These are phyloP conservation scores for Lethocerus indicus DNA, from an alignment of 1,140 invertebrate genomes.

Conservation along the genomic window DNA sequence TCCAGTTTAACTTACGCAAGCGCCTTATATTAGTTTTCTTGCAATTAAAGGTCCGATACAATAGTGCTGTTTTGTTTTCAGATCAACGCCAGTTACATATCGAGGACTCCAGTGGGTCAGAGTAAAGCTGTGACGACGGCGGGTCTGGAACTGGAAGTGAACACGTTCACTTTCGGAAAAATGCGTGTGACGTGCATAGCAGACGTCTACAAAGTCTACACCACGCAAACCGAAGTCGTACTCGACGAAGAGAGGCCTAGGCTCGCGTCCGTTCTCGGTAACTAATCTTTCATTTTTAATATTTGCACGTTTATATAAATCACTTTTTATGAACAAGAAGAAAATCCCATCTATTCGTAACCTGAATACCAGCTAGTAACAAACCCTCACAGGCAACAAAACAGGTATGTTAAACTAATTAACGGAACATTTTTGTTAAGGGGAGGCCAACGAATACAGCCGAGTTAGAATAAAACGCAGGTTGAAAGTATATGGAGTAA, in stretches of 20 bases:
- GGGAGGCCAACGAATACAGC: too few species aligned
- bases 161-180: slow-evolving; percentile 21
- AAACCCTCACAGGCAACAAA: too few species aligned
- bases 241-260: slow-evolving; percentile 45
- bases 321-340: too few species aligned
- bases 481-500: too few species aligned
- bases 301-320: slow-evolving; percentile 58
- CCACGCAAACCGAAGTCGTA: slow-evolving; percentile 25
- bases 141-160: slow-evolving; percentile 18
- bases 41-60: neutral
- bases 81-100: slow-evolving; percentile 15
- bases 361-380: too few species aligned
- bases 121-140: slow-evolving; percentile 13
- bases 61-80: slow-evolving; percentile 6
- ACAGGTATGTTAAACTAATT: too few species aligned
- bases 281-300: slow-evolving; percentile 21
- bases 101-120: slow-evolving; percentile 6
- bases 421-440: too few species aligned
- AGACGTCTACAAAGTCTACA: slow-evolving; percentile 39
- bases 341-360: too few species aligned
- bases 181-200: slow-evolving; percentile 42
- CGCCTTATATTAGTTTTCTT: too few species aligned
- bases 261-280: slow-evolving; percentile 37
- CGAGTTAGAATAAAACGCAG: too few species aligned
- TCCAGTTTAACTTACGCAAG: too few species aligned